These are phyloP conservation scores for Bovichtus variegatus DNA, from an alignment of 2,797 vertebrate species.

Conservation along the genomic window DNA sequence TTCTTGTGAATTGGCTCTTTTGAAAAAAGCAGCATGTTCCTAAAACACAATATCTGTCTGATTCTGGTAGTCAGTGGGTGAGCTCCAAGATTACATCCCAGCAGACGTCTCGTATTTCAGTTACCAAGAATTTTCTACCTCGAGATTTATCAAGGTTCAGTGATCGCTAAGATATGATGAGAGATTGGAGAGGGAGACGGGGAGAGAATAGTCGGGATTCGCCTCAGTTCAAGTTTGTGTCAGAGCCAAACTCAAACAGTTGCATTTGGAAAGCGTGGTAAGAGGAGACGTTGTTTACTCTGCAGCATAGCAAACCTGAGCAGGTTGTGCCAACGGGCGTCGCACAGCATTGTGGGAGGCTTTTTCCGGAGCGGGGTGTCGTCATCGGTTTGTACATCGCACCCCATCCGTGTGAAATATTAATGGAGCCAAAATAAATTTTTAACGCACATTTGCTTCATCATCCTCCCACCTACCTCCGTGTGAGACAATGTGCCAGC, in stretches of 20 bases:
- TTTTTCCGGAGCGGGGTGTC: conserved; percentile 47
- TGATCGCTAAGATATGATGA: conserved; percentile 57
- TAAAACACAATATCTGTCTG: conserved; percentile 63
- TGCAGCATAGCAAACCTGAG: conserved; percentile 51
- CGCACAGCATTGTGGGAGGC: conserved; percentile 41
- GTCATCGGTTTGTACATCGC: conserved; percentile 61
- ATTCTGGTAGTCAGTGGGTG: conserved; percentile 53
- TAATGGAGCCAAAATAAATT: conserved; percentile 71
- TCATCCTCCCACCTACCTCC: conserved; percentile 60
- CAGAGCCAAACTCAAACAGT: conserved; percentile 49
- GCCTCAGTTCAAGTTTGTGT: conserved; percentile 52
- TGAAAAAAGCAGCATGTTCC: conserved; percentile 43
- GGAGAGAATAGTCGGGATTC: conserved; percentile 26
- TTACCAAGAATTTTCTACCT: conserved; percentile 61
- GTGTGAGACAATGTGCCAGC: conserved; percentile 54
- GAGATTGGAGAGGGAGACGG: not conserved
- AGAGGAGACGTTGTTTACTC: conserved; percentile 56
- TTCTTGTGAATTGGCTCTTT: conserved; percentile 57
- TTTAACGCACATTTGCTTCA: conserved; percentile 71
- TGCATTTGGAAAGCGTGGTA: conserved; percentile 34
- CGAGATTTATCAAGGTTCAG: conserved; percentile 69
- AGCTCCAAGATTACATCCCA: conserved; percentile 65
- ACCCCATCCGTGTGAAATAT: conserved; percentile 70
- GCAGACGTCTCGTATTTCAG: conserved; percentile 62
- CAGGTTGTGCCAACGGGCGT: conserved; percentile 38